Conservation (phyloP, 37 sponge, comb jelly and placozoan species). For the Halisarca cf. caerulea region DNA sequence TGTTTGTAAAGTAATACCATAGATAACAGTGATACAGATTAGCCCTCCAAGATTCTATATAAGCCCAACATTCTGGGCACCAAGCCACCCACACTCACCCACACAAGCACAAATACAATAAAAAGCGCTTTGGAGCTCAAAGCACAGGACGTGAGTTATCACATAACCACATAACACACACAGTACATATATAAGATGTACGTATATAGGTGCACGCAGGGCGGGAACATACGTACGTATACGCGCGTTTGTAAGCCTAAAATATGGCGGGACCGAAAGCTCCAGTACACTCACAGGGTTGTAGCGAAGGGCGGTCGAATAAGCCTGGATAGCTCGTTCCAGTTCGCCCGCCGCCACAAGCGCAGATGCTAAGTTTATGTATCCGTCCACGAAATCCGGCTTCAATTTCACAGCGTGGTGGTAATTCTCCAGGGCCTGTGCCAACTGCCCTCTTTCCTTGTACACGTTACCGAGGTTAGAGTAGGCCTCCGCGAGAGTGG, state of each 20-base stretch:
- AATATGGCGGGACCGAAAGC: too few relatives aligned
- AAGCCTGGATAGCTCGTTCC: conserved; percentile 93
- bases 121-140: too few relatives aligned
- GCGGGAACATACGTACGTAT: not conserved
- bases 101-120: too few relatives aligned
- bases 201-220: not conserved
- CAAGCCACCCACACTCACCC: too few relatives aligned
- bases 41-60: too few relatives aligned
- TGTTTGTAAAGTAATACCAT: too few relatives aligned
- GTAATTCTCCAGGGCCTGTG: conserved; percentile 92
- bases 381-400: conserved; percentile 99
- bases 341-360: conserved; percentile 94
- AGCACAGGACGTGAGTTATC: too few relatives aligned
- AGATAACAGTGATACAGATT: too few relatives aligned
- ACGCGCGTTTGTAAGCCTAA: not conserved
- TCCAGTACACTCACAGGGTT: conserved; percentile 86
- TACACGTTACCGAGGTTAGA: conserved; percentile 98
- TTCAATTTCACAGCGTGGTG: conserved; percentile 91
- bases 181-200: too few relatives aligned
- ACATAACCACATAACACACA: too few relatives aligned
- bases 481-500: conserved; percentile 94
- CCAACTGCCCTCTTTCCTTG: conserved; percentile 94
- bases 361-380: conserved; percentile 98
- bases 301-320: conserved; percentile 89
- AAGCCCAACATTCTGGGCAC: too few relatives aligned